A percentile compares a stretch with the other conserved stretches of the same genome.
Evolutionary conservation across 2,113 vertebrate species (phyloP).

Genomic region (Poeciliopsis turrubarensis): DNA sequence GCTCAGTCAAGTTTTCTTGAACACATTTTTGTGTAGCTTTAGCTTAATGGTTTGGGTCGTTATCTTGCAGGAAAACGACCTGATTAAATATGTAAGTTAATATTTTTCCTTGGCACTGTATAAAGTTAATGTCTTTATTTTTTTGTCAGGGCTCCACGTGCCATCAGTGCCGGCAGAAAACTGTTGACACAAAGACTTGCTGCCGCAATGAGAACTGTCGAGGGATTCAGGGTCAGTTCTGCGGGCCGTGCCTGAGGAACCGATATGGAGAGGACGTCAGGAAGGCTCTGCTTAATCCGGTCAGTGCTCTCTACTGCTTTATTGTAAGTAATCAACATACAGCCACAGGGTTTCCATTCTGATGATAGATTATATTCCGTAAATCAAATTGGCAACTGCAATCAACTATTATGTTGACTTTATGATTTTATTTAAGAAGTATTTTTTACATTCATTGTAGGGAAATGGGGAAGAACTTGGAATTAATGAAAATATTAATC

Average conservation of each 20-base stretch:
- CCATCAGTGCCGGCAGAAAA: conserved; percentile 85
- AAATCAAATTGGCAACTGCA: neutral
- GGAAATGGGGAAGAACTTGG: neutral
- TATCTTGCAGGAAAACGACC: too few species aligned
- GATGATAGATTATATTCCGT: neutral
- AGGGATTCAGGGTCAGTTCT: conserved; percentile 82
- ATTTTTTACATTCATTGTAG: neutral
- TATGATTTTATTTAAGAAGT: neutral
- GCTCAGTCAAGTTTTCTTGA: too few species aligned
- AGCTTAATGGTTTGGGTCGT: too few species aligned
- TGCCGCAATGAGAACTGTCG: conserved; percentile 78
- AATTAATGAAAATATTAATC: neutral
- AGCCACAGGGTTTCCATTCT: neutral
- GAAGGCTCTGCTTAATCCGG: conserved; percentile 79
- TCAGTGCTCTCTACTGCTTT: conserved; percentile 45
- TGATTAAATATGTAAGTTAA: too few species aligned
- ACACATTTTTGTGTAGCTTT: too few species aligned
- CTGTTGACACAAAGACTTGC: conserved; percentile 80
- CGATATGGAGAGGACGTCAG: conserved; percentile 81
- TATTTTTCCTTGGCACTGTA: too few species aligned
- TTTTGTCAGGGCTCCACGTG: conserved; percentile 79
- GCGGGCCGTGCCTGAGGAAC: conserved; percentile 82
- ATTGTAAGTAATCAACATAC: neutral
- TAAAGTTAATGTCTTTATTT: too few species aligned
- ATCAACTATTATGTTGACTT: neutral